Percentiles rank a stretch among this genome's conserved stretches.
phyloP scores from a whole-genome alignment of 2,113 vertebrate genomes.

The Lichenostomus cassidix region DNA sequence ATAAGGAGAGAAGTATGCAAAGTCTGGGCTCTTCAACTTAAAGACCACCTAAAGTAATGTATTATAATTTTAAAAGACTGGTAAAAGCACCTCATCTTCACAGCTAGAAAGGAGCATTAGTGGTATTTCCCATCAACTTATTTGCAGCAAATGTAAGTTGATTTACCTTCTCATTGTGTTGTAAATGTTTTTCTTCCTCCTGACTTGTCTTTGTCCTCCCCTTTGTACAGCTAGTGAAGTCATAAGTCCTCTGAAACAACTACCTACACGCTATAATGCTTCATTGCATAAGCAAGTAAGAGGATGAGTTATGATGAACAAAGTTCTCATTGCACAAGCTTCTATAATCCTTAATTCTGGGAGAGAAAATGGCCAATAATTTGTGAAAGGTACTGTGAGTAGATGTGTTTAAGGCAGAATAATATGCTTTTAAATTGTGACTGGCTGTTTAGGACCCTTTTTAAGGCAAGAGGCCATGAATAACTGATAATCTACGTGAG shows the following conservation, averaged over 20 bases:
- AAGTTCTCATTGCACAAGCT: constrained; percentile 42
- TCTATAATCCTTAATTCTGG: constrained; percentile 63
- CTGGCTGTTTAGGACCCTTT: constrained; percentile 27
- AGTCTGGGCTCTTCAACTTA: not conserved
- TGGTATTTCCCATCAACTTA: constrained; percentile 41
- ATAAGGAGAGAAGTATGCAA: not conserved
- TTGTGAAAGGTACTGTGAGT: constrained; percentile 46
- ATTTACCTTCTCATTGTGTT: constrained; percentile 66
- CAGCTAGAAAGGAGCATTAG: constrained; percentile 28
- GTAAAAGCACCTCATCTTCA: constrained; percentile 16
- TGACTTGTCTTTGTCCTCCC: constrained; percentile 60
- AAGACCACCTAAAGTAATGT: not conserved
- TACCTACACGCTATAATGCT: constrained; percentile 51
- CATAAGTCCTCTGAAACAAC: constrained; percentile 42
- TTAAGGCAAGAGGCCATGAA: constrained; percentile 19
- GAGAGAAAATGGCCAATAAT: constrained; percentile 62
- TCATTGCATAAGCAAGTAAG: constrained; percentile 59
- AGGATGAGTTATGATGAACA: constrained; percentile 67
- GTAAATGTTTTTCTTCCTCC: constrained; percentile 53
- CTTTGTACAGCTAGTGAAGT: constrained; percentile 48
- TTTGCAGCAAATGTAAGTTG: constrained; percentile 57
- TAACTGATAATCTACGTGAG: constrained; percentile 33
- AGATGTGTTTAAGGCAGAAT: constrained; percentile 39
- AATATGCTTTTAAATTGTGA: constrained; percentile 50
- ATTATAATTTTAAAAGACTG: not conserved